Conservation (phyloP, 2,797 vertebrate genomes). For the Adelosebastes latens region DNA sequence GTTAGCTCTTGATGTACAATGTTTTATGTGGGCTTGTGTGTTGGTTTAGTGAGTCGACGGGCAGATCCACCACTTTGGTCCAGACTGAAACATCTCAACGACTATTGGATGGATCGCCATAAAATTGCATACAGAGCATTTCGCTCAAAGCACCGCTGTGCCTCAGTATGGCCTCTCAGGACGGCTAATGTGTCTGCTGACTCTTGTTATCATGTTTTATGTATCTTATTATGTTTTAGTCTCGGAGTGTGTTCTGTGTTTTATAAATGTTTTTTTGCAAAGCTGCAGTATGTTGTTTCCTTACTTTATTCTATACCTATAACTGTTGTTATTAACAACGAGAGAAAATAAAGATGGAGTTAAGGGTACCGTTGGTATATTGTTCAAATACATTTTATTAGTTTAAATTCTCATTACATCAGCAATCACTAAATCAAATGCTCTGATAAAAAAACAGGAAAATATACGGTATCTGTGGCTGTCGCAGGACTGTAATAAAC, state of each 20-base stretch:
- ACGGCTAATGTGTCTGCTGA: background rate
- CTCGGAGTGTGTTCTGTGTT: background rate
- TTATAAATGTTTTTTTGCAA: background rate
- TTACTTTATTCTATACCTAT: background rate
- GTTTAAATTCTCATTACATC: no score
- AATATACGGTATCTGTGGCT: no score
- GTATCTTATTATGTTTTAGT: background rate
- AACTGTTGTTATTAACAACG: background rate
- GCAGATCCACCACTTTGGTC: background rate
- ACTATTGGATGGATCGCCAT: background rate
- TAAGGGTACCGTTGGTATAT: background rate
- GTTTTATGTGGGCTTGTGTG: background rate
- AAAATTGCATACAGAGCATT: background rate
- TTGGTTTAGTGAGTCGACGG: background rate
- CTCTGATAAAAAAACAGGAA: no score
- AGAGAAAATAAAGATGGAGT: background rate
- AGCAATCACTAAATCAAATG: no score
- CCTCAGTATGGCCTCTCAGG: background rate
- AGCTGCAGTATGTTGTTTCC: background rate
- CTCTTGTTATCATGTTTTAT: background rate
- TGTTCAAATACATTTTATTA: no score
- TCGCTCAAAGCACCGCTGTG: background rate
- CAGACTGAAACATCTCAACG: background rate
- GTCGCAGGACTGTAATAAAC: no score
- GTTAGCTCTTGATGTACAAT: background rate